Evolutionary conservation across 2,113 vertebrate genomes (phyloP), one percentile per base, ranked within the genome.

Genomic region (Daphoenositta chrysoptera): DNA sequence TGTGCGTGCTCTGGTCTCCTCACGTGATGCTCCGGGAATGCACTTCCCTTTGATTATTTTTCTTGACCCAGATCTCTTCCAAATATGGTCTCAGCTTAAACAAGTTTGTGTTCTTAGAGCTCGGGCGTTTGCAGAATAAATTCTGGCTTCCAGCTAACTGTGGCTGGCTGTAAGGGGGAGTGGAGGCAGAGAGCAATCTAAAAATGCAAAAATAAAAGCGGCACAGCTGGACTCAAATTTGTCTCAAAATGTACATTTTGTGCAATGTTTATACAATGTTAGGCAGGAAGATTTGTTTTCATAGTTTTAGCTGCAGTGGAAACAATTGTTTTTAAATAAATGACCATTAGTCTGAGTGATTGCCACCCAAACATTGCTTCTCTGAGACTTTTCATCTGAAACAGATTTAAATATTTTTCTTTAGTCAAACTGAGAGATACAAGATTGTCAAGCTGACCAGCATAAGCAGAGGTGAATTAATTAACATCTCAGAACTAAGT

Each of bases 11-110:
- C 85, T 82, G 61, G 83, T 79, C 68, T 83, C 86, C 80, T 94
- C 96, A 96, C 89, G 69, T 93, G 94, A 89, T 5, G 42, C 68
- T 77, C 51, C 8, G 97, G 94, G 97, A 97, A 98, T 97, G 97
- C 95, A 44, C 88, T 96, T 78, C 58, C 84, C 95, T 97, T 94
- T 96, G 89, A 96, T 97, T 97, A 94, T 98, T 98, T 97, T 96
- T 96, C 94, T 97, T 97, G 94, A 97, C 68, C 78, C 94, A 96
- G 79, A 89, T 96, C 81, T 95, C 81, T 97, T 97, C 95, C 96
- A 98, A 94, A 97, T 98, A 96, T 86, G 95, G 95, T 94, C 95
- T 97, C 77, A 56, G 70, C 79, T 96, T 97, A 97, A 96, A 95
- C 83, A 95, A 97, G 85, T 95, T 97, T 83, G 78, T 96, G 77